Evolutionary conservation across 1,140 invertebrate genomes (phyloP).

Genomic region (Acromyrmex heyeri): DNA sequence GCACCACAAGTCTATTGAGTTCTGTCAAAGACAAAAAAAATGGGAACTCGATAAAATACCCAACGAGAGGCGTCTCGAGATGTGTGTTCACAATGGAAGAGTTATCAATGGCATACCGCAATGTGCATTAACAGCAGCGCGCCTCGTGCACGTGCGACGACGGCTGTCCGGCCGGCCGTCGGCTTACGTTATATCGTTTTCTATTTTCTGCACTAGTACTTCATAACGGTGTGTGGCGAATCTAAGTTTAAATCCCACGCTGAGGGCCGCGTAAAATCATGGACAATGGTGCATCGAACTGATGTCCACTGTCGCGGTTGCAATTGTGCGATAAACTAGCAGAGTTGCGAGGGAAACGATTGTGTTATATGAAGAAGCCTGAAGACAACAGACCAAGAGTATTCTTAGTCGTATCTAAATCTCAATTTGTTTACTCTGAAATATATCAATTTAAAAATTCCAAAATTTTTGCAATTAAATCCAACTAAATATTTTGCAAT

Average conservation of each 20-base stretch:
- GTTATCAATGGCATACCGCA: conserved; percentile 61
- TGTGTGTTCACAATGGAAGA: conserved; percentile 15
- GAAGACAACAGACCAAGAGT: not conserved
- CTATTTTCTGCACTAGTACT: conserved; percentile 57
- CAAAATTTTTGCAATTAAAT: not conserved
- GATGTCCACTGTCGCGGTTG: conserved; percentile 1
- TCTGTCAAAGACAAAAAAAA: not conserved
- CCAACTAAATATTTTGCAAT: not conserved
- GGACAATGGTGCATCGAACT: conserved; percentile 39
- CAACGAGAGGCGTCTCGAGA: not conserved
- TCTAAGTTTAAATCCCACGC: conserved; percentile 44
- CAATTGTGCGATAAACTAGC: not conserved
- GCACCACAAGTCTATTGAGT: not conserved
- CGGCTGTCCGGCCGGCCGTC: not conserved
- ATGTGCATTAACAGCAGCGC: conserved; percentile 51
- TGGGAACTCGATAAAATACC: conserved; percentile 10
- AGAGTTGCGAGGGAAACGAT: not conserved
- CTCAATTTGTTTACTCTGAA: not conserved
- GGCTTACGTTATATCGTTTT: conserved; percentile 48
- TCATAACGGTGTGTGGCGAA: conserved; percentile 39
- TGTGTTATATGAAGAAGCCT: not conserved
- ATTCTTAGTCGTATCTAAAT: not conserved
- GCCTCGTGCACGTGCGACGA: conserved; percentile 51
- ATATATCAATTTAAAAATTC: not conserved
- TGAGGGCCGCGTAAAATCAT: conserved; percentile 14